These are phyloP conservation scores for Megaleporinus macrocephalus DNA, from an alignment of 2,113 vertebrate genomes.

Conservation along the genomic window DNA sequence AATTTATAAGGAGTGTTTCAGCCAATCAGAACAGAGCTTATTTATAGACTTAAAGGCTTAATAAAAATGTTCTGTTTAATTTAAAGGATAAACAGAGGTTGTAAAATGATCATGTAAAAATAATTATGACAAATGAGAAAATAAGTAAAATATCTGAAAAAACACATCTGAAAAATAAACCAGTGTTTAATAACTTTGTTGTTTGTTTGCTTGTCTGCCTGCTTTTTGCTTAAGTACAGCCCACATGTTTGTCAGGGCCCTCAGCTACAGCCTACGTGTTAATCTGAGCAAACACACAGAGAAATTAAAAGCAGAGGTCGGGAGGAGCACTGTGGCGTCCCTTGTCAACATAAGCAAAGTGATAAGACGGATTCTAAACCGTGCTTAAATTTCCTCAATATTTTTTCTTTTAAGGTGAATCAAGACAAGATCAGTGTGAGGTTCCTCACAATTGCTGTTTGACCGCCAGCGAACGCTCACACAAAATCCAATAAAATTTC, in stretches of 20 bases:
- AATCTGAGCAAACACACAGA: not conserved
- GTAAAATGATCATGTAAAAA: too few species aligned
- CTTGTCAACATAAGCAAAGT: not conserved
- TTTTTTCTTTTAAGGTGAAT: slow-evolving; percentile 15
- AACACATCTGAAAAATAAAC: too few species aligned
- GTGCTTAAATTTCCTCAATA: not conserved
- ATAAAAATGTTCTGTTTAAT: too few species aligned
- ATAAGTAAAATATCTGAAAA: too few species aligned
- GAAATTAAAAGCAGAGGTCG: not conserved
- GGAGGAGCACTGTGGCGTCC: not conserved
- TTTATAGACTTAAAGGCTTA: too few species aligned
- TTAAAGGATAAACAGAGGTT: too few species aligned
- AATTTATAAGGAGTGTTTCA: too few species aligned
- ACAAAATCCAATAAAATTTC: slow-evolving; percentile 25
- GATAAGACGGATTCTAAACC: not conserved
- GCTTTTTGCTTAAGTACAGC: not conserved
- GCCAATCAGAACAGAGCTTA: too few species aligned
- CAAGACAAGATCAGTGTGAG: slow-evolving; percentile 35
- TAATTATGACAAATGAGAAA: too few species aligned
- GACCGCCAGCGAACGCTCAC: slow-evolving; percentile 6
- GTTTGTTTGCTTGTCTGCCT: not conserved
- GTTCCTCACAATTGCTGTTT: slow-evolving; percentile 16
- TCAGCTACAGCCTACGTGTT: not conserved
- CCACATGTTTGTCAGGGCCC: not conserved
- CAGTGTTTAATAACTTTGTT: too few species aligned